Conservation (phyloP, 2,888 invertebrate species). For the Lydus trimaculatus region DNA sequence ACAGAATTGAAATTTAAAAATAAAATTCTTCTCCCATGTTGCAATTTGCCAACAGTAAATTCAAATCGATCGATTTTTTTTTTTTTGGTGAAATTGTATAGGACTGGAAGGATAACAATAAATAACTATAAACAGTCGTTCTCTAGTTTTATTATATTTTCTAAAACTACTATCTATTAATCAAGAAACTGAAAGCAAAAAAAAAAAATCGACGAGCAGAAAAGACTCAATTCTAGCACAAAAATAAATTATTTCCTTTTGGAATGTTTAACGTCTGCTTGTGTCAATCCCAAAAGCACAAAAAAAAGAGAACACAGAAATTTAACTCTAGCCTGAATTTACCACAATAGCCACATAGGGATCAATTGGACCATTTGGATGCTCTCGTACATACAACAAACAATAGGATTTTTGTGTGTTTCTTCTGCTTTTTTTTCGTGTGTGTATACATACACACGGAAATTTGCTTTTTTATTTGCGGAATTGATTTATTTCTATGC, state of each 20-base stretch:
- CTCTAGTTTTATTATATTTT: not conserved
- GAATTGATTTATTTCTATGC: not conserved
- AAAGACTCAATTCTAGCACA: not conserved
- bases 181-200: not conserved
- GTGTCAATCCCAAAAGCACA: not conserved
- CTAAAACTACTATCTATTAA: not conserved
- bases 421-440: not conserved
- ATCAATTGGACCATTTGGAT: not conserved
- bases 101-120: not conserved
- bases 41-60: not conserved
- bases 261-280: slow-evolving; percentile 7
- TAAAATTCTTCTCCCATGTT: not conserved
- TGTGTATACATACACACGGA: not conserved
- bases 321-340: not conserved
- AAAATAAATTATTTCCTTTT: not conserved
- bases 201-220: not conserved
- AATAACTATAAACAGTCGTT: not conserved
- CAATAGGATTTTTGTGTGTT: not conserved
- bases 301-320: not conserved
- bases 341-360: slow-evolving; percentile 2
- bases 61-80: slow-evolving; percentile 14
- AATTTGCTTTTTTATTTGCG: not conserved
- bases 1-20: not conserved
- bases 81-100: slow-evolving; percentile 12
- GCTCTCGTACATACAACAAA: not conserved